A percentile compares a stretch with the other conserved stretches of the same genome.
phyloP scores from a whole-genome alignment of 2,888 invertebrate species.

The Cryptocephalus primarius region DNA sequence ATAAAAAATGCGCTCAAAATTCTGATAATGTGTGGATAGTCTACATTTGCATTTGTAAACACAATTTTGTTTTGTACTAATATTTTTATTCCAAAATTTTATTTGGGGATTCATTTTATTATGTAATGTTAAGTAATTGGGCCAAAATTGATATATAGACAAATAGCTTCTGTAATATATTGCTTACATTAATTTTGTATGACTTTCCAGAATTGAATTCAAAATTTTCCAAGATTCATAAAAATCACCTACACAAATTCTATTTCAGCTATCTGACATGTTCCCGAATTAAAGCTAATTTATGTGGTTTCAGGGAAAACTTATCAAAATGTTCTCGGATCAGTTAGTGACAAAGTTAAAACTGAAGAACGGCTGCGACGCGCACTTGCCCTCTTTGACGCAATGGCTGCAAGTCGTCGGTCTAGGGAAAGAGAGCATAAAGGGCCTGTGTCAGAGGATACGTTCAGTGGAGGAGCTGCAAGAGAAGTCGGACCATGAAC shows the following conservation, averaged over 20 bases:
- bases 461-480: conserved; percentile 72
- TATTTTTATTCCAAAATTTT: no score
- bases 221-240: background rate
- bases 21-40: no score
- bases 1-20: no score
- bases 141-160: no score
- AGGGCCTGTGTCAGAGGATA: conserved; percentile 62
- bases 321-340: conserved; percentile 85
- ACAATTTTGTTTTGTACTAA: no score
- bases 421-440: conserved; percentile 57
- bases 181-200: no score
- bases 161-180: no score
- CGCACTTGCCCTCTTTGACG: conserved; percentile 68
- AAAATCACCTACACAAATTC: background rate
- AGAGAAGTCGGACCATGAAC: conserved; percentile 74
- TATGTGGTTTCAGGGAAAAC: conserved; percentile 61
- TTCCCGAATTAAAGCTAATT: background rate
- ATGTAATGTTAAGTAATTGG: no score
- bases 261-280: background rate
- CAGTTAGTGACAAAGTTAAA: conserved; percentile 80
- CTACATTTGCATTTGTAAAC: no score
- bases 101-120: no score
- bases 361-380: conserved; percentile 52
- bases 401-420: conserved; percentile 93
- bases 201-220: no score